Base-by-base conservation (phyloP, 2,888 invertebrate genomes). In the Congeria kusceri region DNA sequence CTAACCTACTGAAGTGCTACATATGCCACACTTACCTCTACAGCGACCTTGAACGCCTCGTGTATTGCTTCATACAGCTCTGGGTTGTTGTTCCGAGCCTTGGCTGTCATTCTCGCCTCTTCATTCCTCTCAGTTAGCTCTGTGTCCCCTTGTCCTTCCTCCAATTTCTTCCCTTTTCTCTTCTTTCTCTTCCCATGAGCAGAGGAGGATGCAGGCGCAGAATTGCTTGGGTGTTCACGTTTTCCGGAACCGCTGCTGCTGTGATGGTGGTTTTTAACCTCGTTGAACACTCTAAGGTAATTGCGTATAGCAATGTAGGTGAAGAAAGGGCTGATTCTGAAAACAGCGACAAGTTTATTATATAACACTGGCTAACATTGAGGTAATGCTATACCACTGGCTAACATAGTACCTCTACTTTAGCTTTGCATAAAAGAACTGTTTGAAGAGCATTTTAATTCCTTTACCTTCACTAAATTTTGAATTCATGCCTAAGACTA, bases 151-250 rank as follows among this genome's bases (percentile, higher is more conserved):
- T 59, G 44, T 44, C 49, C 39, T 18, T 58, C 44, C 4, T 62
- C 70, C 32, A 53, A 27, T 20, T 53, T 53, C 9, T 18, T 53
- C 53, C 53, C 53, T 25, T 75, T 81, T 49, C 72, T 80, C 69
- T 80, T 83, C 62, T 80, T 83, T 62, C 77, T 83, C 65, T 80
- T 83, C 61, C 74, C 77, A 32, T 77, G 73, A n/a, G 49, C 58
- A 15, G 53, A 11, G 9, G 39, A 59, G 56, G 49, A 15, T 32
- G 20, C 47, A 5, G 47, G 27, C 44, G 20, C 64, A 29, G 32
- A 7, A 32, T 28, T 15, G 56, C 47, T 5, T 53, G 53, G 53
- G 18, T 49, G 15, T 13, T 67, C 58, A 56, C 68, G 25, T 58
- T 65, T 62, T 29, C 28, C 53, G 25, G 65, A 18, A 13, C 58